Conservation (phyloP, 2,888 invertebrate genomes). For the Sympetrum striolatum region DNA sequence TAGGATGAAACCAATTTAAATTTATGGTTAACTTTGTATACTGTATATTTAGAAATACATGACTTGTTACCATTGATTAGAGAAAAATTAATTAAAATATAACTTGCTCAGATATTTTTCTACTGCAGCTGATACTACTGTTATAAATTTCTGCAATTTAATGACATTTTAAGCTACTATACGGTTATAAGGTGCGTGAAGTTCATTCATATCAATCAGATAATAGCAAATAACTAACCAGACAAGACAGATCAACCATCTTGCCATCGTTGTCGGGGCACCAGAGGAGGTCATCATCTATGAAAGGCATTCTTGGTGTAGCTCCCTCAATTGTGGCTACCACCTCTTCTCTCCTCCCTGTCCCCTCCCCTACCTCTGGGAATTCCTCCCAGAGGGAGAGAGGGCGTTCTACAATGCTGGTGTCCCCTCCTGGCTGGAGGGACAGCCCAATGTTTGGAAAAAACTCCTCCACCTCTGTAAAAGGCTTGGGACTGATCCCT, state of each 20-base stretch:
- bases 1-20: too few relatives aligned
- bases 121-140: too few relatives aligned
- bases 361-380: constrained; percentile 36
- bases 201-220: background rate
- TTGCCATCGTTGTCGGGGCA: constrained; percentile 94
- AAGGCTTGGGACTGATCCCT: background rate
- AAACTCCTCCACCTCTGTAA: constrained; percentile 1
- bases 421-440: constrained; percentile 36
- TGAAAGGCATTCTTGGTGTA: constrained; percentile 82
- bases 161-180: too few relatives aligned
- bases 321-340: constrained; percentile 49
- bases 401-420: constrained; percentile 31
- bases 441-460: constrained; percentile 10
- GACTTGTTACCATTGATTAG: too few relatives aligned
- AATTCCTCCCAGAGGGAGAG: constrained; percentile 43
- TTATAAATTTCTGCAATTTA: too few relatives aligned
- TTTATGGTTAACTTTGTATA: too few relatives aligned
- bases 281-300: constrained; percentile 94
- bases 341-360: constrained; percentile 22
- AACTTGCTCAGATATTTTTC: too few relatives aligned
- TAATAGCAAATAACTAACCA: constrained; percentile 65
- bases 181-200: too few relatives aligned
- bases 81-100: too few relatives aligned
- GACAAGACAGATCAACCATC: constrained; percentile 90
- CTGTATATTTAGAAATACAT: too few relatives aligned